A percentile compares a stretch with the other conserved stretches of the same genome.
These are phyloP conservation scores for Agrochola lota DNA, from an alignment of 2,888 invertebrate species.

Conservation along the genomic window DNA sequence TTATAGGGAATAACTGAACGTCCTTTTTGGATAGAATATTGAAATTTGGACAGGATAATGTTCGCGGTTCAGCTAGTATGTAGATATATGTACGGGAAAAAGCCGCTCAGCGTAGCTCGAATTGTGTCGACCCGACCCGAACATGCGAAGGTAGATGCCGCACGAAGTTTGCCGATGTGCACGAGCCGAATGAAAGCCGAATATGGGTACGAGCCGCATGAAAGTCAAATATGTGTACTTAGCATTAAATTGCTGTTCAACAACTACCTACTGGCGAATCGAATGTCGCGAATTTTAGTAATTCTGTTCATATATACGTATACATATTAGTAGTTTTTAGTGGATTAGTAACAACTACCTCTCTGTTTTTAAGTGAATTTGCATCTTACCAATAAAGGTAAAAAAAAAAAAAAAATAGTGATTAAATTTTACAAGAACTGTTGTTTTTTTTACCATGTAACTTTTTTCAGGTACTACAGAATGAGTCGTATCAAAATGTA, in stretches of 20 bases:
- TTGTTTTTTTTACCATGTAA: background rate
- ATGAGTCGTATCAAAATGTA: background rate
- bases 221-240: no score
- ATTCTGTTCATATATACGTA: background rate
- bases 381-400: no score
- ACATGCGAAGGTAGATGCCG: background rate
- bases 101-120: background rate
- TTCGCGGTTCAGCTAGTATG: no score
- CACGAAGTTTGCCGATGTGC: background rate
- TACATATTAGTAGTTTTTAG: background rate
- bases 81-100: background rate
- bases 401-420: no score
- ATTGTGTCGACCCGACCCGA: background rate
- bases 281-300: background rate
- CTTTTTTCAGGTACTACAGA: background rate
- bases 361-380: background rate
- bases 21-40: no score
- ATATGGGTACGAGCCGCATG: no score
- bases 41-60: no score
- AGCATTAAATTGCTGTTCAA: background rate
- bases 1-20: no score
- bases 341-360: background rate
- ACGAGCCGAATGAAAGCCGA: no score
- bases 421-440: no score
- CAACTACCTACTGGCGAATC: background rate